Evolutionary conservation across 2,113 vertebrate species (phyloP).

Genomic region (Festucalex cinctus): DNA sequence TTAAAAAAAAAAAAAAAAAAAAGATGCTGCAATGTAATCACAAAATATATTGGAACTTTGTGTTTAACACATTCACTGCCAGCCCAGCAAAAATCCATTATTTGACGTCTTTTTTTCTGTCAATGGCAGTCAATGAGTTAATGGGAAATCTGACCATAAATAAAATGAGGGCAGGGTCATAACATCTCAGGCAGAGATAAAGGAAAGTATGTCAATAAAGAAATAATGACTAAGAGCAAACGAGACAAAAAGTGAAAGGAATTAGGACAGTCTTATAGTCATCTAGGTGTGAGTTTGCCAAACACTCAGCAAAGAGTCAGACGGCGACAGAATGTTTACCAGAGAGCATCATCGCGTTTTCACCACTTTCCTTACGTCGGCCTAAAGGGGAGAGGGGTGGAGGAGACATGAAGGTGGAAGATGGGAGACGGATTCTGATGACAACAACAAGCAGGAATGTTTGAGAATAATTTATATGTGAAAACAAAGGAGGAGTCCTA

Average conservation of each 20-base stretch:
- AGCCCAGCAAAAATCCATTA: too few relatives aligned
- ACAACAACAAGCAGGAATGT: conserved; percentile 1
- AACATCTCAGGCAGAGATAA: background rate
- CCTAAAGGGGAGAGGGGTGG: conserved; percentile 54
- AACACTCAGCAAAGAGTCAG: background rate
- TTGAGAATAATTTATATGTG: background rate
- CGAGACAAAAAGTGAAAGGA: background rate
- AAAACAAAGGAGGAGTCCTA: background rate
- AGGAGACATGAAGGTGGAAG: conserved; percentile 32
- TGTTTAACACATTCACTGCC: too few relatives aligned
- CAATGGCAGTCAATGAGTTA: too few relatives aligned
- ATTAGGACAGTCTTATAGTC: background rate
- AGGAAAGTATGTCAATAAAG: background rate
- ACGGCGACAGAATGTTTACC: conserved; percentile 60
- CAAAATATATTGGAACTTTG: too few relatives aligned
- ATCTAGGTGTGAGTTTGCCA: background rate
- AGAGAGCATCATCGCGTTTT: conserved; percentile 73
- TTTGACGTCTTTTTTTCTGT: too few relatives aligned
- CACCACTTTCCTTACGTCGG: conserved; percentile 72
- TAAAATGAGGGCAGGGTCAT: background rate
- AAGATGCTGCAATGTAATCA: too few relatives aligned
- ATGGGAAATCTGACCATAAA: background rate
- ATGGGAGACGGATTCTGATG: conserved; percentile 53
- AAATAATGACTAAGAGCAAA: background rate
- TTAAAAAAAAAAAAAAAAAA: too few relatives aligned